Percentiles rank a stretch among this genome's conserved stretches.
Evolutionary conservation across 37 sponge, comb jelly and placozoan genomes (phyloP).

Genomic region (Aplysina aerophoba): DNA sequence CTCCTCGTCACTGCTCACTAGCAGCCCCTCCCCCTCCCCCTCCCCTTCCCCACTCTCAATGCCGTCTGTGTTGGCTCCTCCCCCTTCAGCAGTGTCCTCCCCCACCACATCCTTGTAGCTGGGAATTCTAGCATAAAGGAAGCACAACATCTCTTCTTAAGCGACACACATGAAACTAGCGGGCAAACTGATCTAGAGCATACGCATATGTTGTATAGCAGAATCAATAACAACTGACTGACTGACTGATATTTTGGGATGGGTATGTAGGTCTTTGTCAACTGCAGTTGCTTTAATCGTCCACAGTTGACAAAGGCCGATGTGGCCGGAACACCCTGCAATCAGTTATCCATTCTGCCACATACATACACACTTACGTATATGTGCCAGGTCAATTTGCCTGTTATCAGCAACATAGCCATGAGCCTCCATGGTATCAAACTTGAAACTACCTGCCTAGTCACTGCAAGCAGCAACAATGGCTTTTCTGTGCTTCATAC

Average conservation of each 20-base stretch:
- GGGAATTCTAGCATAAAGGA: conserved; percentile 40
- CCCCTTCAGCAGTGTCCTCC: conserved; percentile 23
- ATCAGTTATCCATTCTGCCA: neutral
- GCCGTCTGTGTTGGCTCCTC: neutral
- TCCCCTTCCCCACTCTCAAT: neutral
- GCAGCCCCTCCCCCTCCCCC: conserved; percentile 1
- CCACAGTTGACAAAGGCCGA: too few relatives aligned
- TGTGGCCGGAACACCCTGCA: too few relatives aligned
- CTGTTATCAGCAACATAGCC: neutral
- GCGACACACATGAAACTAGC: too few relatives aligned
- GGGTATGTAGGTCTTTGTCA: too few relatives aligned
- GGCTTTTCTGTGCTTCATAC: neutral
- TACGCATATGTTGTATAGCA: too few relatives aligned
- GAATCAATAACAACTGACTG: too few relatives aligned
- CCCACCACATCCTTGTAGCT: conserved; percentile 68
- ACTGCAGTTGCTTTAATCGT: too few relatives aligned
- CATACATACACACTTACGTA: conserved; percentile 29
- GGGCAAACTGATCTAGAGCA: too few relatives aligned
- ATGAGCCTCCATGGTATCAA: neutral
- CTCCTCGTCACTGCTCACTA: conserved; percentile 67
- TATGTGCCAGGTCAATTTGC: neutral
- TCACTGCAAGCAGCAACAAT: neutral
- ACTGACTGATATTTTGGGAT: too few relatives aligned
- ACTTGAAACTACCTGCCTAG: neutral
- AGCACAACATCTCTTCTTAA: too few relatives aligned